A percentile compares a stretch with the other conserved stretches of the same genome.
Conservation (phyloP, 2,113 vertebrate species). For the Thalassarche chlororhynchos region DNA sequence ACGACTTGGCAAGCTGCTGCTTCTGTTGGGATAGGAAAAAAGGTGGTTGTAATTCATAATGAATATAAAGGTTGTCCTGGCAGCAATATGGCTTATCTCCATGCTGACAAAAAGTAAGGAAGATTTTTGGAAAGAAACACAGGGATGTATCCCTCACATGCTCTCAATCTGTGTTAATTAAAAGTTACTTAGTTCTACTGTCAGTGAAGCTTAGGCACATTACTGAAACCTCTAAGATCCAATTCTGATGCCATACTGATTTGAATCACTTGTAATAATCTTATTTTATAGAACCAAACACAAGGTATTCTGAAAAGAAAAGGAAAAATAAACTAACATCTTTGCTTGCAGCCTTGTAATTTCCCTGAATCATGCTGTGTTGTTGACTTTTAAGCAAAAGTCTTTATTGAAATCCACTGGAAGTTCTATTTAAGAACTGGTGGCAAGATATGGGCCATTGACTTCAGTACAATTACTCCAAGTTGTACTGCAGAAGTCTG, state of each 20-base stretch:
- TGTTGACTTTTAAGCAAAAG: constrained; percentile 61
- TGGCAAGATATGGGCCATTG: constrained; percentile 38
- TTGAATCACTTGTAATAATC: not conserved
- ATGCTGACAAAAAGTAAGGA: not conserved
- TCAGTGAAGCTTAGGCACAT: not conserved
- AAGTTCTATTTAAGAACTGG: constrained; percentile 52
- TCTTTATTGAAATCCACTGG: constrained; percentile 29
- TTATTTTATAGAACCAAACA: not conserved
- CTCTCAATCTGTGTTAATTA: not conserved
- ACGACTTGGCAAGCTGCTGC: not conserved
- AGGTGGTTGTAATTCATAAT: not conserved
- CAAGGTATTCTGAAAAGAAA: constrained; percentile 1
- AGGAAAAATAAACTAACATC: not conserved
- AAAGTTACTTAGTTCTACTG: not conserved
- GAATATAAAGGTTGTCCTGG: not conserved
- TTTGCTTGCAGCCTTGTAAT: constrained; percentile 46
- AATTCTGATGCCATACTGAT: not conserved
- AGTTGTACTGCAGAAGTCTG: not conserved
- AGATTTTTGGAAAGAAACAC: not conserved
- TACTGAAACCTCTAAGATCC: not conserved
- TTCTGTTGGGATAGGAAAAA: not conserved
- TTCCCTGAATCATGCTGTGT: constrained; percentile 47
- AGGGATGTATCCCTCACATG: not conserved
- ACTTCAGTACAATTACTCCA: constrained; percentile 32
- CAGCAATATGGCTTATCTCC: not conserved